Conservation (phyloP, 2,797 vertebrate genomes). For the Dromococcyx pavoninus region DNA sequence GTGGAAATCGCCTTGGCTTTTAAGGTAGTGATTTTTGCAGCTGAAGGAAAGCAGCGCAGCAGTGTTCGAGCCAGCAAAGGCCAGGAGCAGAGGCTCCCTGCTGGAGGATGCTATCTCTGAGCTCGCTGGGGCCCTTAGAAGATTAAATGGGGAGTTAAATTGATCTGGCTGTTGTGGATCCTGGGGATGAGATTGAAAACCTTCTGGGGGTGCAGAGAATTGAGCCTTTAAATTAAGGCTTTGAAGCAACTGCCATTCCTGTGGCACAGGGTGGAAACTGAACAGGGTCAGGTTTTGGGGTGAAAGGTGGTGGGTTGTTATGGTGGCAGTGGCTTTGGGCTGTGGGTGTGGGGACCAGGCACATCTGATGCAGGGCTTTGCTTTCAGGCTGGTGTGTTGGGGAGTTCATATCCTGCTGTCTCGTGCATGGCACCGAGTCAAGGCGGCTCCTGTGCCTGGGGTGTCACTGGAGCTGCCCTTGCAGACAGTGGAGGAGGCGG, state of each 20-base stretch:
- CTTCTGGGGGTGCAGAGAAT: background rate
- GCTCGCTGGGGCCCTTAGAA: background rate
- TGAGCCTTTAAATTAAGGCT: conserved; percentile 2
- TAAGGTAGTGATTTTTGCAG: background rate
- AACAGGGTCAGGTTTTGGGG: background rate
- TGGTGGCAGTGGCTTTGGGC: background rate
- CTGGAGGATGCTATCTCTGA: background rate
- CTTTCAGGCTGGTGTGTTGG: background rate
- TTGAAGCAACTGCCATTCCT: background rate
- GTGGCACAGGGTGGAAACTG: background rate
- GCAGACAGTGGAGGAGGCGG: conserved; percentile 40
- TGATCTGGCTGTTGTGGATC: background rate
- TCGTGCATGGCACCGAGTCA: conserved; percentile 20
- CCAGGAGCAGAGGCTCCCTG: accelerated
- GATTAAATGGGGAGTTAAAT: conserved; percentile 30
- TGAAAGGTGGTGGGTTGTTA: accelerated
- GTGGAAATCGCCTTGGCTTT: background rate
- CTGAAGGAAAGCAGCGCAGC: accelerated
- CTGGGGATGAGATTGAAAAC: background rate
- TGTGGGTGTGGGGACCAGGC: background rate
- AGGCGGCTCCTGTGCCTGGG: background rate
- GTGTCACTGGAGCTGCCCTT: conserved; percentile 31
- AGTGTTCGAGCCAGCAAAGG: background rate
- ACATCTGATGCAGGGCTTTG: background rate
- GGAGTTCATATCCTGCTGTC: background rate